Base-by-base conservation (phyloP, 2,797 vertebrate genomes). In the Leuciscus waleckii region DNA sequence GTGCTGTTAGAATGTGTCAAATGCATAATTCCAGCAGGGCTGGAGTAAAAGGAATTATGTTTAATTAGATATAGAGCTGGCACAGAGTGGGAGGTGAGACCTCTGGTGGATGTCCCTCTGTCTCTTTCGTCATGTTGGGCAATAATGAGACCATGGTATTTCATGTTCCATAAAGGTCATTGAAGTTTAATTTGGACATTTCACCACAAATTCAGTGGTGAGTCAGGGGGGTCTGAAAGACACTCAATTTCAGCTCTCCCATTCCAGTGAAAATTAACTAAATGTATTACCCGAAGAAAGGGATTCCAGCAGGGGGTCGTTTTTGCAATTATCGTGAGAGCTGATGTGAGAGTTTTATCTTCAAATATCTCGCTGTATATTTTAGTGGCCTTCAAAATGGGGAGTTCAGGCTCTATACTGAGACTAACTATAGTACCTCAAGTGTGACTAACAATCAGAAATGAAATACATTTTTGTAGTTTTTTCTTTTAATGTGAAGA, bases 81-180 rank as follows among this genome's bases (percentile, higher is more conserved):
- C 46, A 80, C 85, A 85, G 76, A 88, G 83, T 84, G 90, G 89
- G 88, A 78, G 85, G 87, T 88, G 87, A 83, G 86, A 89, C 86
- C 83, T 88, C 87, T 87, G 84, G 83, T 89, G 87, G 86, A 90
- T 83, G 86, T 82, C 86, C 76, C 78, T 82, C 78, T 81, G 86
- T 89, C 87, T 90, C 81, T 37, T 88, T 87, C 81, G 88, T 89
- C 89, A 85, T 74, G 87, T 88, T 89, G 87, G 90, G 87, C 71
- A 84, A 91, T 92, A 94, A 93, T 92, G 92, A 92, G 92, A 91
- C 87, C 81, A 82, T 92, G 92, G 90, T 90, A 91, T 93, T 93
- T 92, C 87, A 90, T 87, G 86, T 90, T 87, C 88, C 77, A 69
- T 88, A 90, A 93, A 93, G 91, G 92, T 92, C 91, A 92, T 46